Percentiles rank a stretch among this genome's conserved stretches.
These are phyloP conservation scores for Cyprinodon variegatus DNA, from an alignment of 2,113 vertebrate genomes.

Conservation along the genomic window DNA sequence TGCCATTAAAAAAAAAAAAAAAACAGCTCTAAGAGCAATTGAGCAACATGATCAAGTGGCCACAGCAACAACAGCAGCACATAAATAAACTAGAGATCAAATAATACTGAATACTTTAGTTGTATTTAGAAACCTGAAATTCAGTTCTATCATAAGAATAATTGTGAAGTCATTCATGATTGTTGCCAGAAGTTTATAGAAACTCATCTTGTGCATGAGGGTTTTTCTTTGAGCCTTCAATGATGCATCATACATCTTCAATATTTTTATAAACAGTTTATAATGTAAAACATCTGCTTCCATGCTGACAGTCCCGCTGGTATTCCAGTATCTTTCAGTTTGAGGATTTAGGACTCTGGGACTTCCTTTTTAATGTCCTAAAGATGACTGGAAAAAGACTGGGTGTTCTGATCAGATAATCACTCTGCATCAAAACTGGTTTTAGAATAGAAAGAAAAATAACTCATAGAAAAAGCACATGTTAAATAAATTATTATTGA, in stretches of 20 bases:
- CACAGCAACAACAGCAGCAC: too few species aligned
- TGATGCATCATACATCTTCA: background rate
- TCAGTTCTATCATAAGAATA: too few species aligned
- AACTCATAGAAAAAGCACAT: too few species aligned
- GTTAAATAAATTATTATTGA: background rate
- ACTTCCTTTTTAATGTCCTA: background rate
- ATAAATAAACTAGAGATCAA: too few species aligned
- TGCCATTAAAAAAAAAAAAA: background rate
- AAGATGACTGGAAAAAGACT: background rate
- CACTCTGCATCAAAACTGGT: background rate
- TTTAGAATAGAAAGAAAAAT: background rate
- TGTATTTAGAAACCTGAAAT: background rate
- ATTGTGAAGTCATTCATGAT: too few species aligned
- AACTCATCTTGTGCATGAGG: too few species aligned
- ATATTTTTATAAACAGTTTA: background rate
- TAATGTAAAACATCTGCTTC: background rate
- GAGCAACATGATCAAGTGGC: background rate
- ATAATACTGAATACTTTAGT: background rate
- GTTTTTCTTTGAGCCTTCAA: background rate
- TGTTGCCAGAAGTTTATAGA: too few species aligned
- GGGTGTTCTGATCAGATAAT: background rate
- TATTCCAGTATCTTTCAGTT: background rate
- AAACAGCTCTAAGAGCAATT: background rate
- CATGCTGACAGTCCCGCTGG: background rate
- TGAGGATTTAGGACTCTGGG: background rate